Percentiles rank a stretch among this genome's conserved stretches.
These are phyloP conservation scores for Hippoglossus hippoglossus DNA, from an alignment of 2,797 vertebrate species.

Conservation along the genomic window DNA sequence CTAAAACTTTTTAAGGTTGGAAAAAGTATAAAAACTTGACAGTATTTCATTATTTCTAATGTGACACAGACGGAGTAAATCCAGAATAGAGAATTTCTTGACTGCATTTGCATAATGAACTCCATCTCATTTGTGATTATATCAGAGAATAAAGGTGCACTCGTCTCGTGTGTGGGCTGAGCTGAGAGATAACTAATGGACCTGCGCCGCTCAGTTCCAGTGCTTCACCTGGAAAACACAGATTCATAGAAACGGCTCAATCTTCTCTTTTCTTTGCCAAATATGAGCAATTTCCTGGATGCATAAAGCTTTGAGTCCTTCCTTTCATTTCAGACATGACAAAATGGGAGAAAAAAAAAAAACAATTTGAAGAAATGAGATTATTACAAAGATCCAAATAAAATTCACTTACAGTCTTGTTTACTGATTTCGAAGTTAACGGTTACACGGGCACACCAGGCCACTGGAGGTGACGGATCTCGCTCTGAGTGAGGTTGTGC, in stretches of 20 bases:
- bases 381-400: constrained; percentile 12
- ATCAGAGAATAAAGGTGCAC: constrained; percentile 23
- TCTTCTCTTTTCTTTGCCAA: constrained; percentile 17
- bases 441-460: constrained; percentile 10
- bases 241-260: constrained; percentile 20
- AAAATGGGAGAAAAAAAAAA: neutral
- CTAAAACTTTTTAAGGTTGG: too few species aligned
- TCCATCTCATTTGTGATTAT: constrained; percentile 33
- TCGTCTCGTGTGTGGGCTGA: constrained; percentile 41
- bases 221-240: constrained; percentile 20
- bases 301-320: constrained; percentile 2
- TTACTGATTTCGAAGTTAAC: constrained; percentile 24
- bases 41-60: constrained; percentile 3
- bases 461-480: constrained; percentile 45
- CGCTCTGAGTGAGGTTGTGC: constrained; percentile 40
- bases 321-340: constrained; percentile 11
- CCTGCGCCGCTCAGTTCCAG: constrained; percentile 4
- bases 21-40: neutral
- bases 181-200: constrained; percentile 34
- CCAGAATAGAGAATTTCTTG: constrained; percentile 13
- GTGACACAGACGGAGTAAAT: constrained; percentile 8
- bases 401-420: constrained; percentile 14
- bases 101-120: constrained; percentile 43
- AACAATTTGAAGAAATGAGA: constrained; percentile 1
- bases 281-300: constrained; percentile 7